Percentiles rank a stretch among this genome's conserved stretches.
These are phyloP conservation scores for Kryptopterus vitreolus DNA, from an alignment of 2,797 vertebrate genomes.

Conservation along the genomic window DNA sequence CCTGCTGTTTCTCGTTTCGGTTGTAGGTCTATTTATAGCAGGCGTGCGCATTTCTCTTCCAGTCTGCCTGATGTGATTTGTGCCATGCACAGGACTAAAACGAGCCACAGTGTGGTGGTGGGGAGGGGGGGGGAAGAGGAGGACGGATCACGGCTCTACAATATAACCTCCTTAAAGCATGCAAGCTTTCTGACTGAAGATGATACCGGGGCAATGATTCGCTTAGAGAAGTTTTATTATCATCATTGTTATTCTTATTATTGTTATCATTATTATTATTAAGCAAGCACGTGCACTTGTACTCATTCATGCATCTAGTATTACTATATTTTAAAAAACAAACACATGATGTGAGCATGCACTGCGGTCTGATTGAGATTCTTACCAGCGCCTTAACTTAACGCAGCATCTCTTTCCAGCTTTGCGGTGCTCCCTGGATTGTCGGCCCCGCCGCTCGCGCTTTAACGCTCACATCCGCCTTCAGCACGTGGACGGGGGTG, in stretches of 20 bases:
- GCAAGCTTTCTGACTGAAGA: not conserved
- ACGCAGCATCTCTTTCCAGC: conserved; percentile 17
- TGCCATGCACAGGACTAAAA: not conserved
- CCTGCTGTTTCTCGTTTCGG: not conserved
- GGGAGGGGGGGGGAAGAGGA: not conserved
- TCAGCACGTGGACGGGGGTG: not conserved
- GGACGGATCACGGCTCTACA: not conserved
- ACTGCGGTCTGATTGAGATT: not conserved
- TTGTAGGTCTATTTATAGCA: not conserved
- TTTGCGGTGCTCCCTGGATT: conserved; percentile 8
- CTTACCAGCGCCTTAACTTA: conserved; percentile 22
- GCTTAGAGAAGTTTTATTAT: not conserved
- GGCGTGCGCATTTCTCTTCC: conserved; percentile 9
- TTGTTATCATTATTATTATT: too few species aligned
- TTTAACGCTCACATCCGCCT: conserved; percentile 19
- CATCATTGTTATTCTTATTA: too few species aligned
- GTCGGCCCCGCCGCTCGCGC: conserved; percentile 4
- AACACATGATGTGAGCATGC: not conserved
- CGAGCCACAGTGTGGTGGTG: conserved; percentile 5
- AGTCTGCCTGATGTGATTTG: not conserved
- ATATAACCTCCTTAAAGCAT: not conserved
- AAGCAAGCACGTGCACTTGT: not conserved
- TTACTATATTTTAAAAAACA: too few species aligned
- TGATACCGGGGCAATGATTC: not conserved
- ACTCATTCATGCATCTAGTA: not conserved